Percentiles rank a stretch among this genome's conserved stretches.
Evolutionary conservation across 2,888 invertebrate genomes (phyloP).

Genomic region (Polia nebulosa): DNA sequence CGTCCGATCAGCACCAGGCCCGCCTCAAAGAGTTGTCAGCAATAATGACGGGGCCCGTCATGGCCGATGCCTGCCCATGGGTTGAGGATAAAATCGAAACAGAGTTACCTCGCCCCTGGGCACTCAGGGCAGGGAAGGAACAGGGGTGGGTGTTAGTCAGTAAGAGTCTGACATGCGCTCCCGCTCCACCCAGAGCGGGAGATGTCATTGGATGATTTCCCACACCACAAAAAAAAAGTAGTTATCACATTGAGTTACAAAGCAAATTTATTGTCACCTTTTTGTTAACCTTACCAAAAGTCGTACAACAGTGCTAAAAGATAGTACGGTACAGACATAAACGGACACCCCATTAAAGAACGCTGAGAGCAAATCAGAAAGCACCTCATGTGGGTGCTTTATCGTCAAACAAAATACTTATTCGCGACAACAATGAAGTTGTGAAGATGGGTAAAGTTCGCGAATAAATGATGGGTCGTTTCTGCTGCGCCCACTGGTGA

Average conservation of each 20-base stretch:
- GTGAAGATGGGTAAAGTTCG: conserved; percentile 18
- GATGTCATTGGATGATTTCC: no score
- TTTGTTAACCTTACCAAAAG: not conserved
- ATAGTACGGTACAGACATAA: conserved; percentile 39
- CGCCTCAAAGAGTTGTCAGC: no score
- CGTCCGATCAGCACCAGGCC: no score
- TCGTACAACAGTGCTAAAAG: conserved; percentile 34
- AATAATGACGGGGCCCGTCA: no score
- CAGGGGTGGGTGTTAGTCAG: no score
- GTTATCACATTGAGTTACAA: not conserved
- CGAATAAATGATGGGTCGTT: conserved; percentile 30
- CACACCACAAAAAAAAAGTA: no score
- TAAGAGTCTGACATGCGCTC: no score
- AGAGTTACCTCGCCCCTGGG: no score
- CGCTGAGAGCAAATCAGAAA: conserved; percentile 46
- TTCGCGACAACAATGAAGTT: conserved; percentile 29
- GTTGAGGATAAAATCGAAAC: no score
- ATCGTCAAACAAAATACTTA: conserved; percentile 46
- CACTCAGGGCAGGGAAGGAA: no score
- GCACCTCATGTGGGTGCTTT: conserved; percentile 50
- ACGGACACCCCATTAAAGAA: conserved; percentile 29
- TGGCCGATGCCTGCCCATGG: no score
- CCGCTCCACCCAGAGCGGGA: no score
- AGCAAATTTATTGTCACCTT: not conserved
- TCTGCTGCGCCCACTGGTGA: conserved; percentile 1